Evolutionary conservation across 2,797 vertebrate genomes (phyloP), one percentile per base, ranked within the genome.

Genomic region (Onychomys arenicola): DNA sequence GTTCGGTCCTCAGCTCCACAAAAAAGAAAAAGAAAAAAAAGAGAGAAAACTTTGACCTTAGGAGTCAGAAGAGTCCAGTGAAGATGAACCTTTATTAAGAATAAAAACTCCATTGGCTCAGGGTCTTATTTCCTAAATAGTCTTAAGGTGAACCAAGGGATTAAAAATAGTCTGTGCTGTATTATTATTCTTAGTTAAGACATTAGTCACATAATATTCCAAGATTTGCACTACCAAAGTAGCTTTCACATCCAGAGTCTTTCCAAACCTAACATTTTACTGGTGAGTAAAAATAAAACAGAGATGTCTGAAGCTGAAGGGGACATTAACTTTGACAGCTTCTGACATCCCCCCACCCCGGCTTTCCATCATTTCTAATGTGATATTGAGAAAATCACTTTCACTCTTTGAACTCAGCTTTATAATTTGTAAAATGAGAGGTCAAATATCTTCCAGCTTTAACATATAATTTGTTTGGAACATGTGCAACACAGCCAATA

Each of bases 21-120:
- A n/a, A n/a, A n/a, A n/a, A n/a, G n/a, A n/a, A n/a, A n/a, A n/a
- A n/a, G n/a, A n/a, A n/a, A n/a, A n/a, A n/a, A n/a, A n/a, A n/a
- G n/a, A n/a, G n/a, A n/a, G n/a, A n/a, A 98, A 98, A 97, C 97
- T 97, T 97, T 97, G 97, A 98, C 97, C 80, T 6, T 78, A 97
- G 88, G 90, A 98, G 91, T 94, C 84, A 93, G 94, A 96, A 97
- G 92, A 97, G 81, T 94, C 94, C 11, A 98, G 95, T 98, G 88
- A 97, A 96, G 96, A 65, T 32, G 93, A 98, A 95, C 61, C 32
- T 75, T 65, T 75, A 75, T 6, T 0, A 0, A 67, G 87, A 46
- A 23, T 69, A 67, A 71, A 57, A 80, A 57, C 88, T 84, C 55
- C 21, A 5, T 40, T 67, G 67, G 55, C 43, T 93, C 89, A 92